phyloP scores from a whole-genome alignment of 2,113 vertebrate species.

The Galemys pyrenaicus region DNA sequence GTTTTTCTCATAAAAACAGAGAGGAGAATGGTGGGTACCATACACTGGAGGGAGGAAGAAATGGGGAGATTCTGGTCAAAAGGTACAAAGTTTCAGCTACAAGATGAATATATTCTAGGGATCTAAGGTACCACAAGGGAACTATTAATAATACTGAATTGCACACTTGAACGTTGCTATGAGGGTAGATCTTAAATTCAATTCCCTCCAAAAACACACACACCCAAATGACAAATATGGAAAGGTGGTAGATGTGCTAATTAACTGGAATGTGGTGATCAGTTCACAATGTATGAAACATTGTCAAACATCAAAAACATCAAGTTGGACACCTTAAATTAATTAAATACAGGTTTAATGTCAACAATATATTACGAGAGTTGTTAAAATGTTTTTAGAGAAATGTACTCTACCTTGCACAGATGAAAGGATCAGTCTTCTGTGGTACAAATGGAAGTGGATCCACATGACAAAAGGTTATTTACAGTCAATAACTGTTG shows the following conservation, averaged over 20 bases:
- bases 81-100: background rate
- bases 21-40: background rate
- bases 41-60: background rate
- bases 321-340: background rate
- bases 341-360: background rate
- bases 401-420: background rate
- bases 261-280: background rate
- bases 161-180: background rate
- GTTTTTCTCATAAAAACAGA: background rate
- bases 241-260: background rate
- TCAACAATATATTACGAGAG: background rate
- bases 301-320: background rate
- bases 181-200: background rate
- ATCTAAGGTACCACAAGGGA: too few species aligned
- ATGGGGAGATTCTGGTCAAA: background rate
- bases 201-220: background rate
- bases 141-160: too few species aligned
- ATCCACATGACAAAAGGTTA: background rate
- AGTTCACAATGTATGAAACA: background rate
- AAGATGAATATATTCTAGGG: background rate
- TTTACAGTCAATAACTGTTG: background rate
- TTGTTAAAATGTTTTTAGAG: background rate
- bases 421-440: background rate
- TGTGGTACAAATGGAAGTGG: background rate
- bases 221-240: rapidly evolving